A percentile compares a stretch with the other conserved stretches of the same genome.
These are phyloP conservation scores for western clawed frog (Xenopus tropicalis) DNA, from an alignment of 2,113 vertebrate genomes.

Conservation along the genomic window UCB_Xtro_10.0 CM004445.2:30413001-30413500, in stretches of 20 bases:
- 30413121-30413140: neutral
- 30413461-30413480: too few relatives aligned
- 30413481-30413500: too few relatives aligned
- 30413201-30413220: constrained; percentile 38
- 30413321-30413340: constrained; percentile 53
- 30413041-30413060: too few relatives aligned
- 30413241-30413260: constrained; percentile 47
- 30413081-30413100: neutral
- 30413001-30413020: too few relatives aligned
- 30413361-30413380: constrained; percentile 40
- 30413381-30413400: constrained; percentile 30
- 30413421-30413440: neutral
- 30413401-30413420: neutral
- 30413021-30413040: too few relatives aligned
- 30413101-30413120: neutral
- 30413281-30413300: constrained; percentile 64
- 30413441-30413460: neutral
- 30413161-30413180: constrained; percentile 24
- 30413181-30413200: constrained; percentile 20
- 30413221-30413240: constrained; percentile 53
- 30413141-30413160: constrained; percentile 8
- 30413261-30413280: constrained; percentile 57
- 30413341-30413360: constrained; percentile 49
- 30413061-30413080: too few relatives aligned
- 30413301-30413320: constrained; percentile 65